Conservation (phyloP, 2,888 invertebrate species). For the Andrena bucephala region DNA sequence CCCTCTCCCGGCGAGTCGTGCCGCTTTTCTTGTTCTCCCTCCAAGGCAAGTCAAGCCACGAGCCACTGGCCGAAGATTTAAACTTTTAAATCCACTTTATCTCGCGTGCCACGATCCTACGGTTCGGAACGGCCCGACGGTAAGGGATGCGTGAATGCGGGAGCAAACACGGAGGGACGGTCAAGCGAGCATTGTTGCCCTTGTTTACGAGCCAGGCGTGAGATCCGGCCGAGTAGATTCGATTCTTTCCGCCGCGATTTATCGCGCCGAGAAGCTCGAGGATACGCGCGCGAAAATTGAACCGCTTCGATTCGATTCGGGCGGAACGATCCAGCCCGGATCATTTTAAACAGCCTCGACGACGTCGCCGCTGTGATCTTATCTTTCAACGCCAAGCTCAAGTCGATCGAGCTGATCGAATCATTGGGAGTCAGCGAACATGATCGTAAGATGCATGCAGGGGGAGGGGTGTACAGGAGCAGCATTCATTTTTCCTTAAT, state of each 20-base stretch:
- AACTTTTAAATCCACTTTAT: slow-evolving; percentile 84
- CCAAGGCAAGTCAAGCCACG: slow-evolving; percentile 61
- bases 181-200: slow-evolving; percentile 82
- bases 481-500: slow-evolving; percentile 83
- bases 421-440: neutral
- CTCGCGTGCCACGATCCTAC: slow-evolving; percentile 79
- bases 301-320: slow-evolving; percentile 1
- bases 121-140: slow-evolving; percentile 53
- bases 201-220: slow-evolving; percentile 84
- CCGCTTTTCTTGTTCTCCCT: slow-evolving; percentile 35
- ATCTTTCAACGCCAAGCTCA: neutral
- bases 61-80: slow-evolving; percentile 72
- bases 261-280: slow-evolving; percentile 54
- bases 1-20: slow-evolving; percentile 40
- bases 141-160: slow-evolving; percentile 65
- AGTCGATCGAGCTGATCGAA: neutral
- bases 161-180: slow-evolving; percentile 72
- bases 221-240: slow-evolving; percentile 80
- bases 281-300: slow-evolving; percentile 56
- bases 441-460: neutral
- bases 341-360: slow-evolving; percentile 4
- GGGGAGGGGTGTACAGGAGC: slow-evolving; percentile 11
- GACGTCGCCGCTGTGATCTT: neutral
- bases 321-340: neutral
- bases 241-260: slow-evolving; percentile 75